These are phyloP conservation scores for Tetramorium alpestre DNA, from an alignment of 1,140 invertebrate genomes.

Conservation along the genomic window DNA sequence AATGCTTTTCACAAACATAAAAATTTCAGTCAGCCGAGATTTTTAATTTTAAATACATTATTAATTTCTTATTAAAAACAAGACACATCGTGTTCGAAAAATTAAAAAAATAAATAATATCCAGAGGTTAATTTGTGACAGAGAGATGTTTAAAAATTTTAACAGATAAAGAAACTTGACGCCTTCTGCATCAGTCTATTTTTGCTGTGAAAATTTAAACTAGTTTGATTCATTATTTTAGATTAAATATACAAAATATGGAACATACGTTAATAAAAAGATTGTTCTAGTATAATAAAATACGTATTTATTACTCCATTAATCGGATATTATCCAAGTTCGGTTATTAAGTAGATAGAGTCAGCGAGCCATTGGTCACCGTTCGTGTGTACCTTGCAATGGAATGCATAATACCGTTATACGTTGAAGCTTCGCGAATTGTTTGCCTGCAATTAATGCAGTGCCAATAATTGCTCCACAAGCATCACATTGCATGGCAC, in stretches of 20 bases:
- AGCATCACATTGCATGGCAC: conserved; percentile 14
- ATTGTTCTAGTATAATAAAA: background rate
- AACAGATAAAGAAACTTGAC: background rate
- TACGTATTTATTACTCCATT: background rate
- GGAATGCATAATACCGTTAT: conserved; percentile 11
- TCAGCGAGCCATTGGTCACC: conserved; percentile 8
- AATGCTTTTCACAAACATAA: background rate
- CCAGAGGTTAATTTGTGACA: background rate
- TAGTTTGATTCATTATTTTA: background rate
- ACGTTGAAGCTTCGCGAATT: conserved; percentile 5
- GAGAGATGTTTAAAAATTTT: background rate
- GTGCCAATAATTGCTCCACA: conserved; percentile 30
- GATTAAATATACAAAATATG: background rate
- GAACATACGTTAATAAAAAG: background rate
- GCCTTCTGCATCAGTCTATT: background rate
- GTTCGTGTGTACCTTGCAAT: background rate
- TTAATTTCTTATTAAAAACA: background rate
- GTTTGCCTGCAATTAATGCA: conserved; percentile 32
- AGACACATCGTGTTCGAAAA: too few relatives aligned
- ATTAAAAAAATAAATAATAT: background rate
- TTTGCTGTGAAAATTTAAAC: background rate
- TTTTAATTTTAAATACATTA: background rate
- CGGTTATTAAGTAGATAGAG: conserved; percentile 49
- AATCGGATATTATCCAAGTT: conserved; percentile 28
- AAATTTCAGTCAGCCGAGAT: background rate